Percentiles rank a stretch among this genome's conserved stretches.
Evolutionary conservation across 2,888 invertebrate species (phyloP).

Genomic region (Chydorus sphaericus): DNA sequence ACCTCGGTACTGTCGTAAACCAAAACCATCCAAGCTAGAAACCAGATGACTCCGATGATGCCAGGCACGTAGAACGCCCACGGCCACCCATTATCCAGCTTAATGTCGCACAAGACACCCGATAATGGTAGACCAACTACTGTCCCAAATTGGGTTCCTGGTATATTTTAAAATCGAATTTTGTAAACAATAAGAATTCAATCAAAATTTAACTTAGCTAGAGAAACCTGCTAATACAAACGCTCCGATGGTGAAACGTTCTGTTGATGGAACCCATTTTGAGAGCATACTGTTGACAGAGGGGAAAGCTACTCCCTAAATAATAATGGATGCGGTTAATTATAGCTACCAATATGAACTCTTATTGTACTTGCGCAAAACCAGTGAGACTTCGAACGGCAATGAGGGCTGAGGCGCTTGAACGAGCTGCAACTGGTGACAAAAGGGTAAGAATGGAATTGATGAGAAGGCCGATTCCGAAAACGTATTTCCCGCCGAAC

Average conservation of each 20-base stretch:
- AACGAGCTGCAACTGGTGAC: constrained; percentile 64
- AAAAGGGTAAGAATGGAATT: constrained; percentile 68
- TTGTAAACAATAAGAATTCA: too few species aligned
- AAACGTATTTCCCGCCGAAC: constrained; percentile 74
- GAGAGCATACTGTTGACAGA: constrained; percentile 43
- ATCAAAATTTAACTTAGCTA: background rate
- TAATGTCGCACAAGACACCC: constrained; percentile 4
- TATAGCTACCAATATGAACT: background rate
- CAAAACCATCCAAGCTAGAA: constrained; percentile 28
- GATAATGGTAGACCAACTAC: constrained; percentile 12
- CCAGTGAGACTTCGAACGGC: constrained; percentile 64
- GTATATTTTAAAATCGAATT: too few species aligned
- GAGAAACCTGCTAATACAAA: constrained; percentile 10
- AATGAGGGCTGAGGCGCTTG: constrained; percentile 47
- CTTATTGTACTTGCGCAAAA: constrained; percentile 48
- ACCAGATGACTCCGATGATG: constrained; percentile 29
- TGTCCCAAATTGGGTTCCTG: constrained; percentile 15
- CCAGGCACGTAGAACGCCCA: constrained; percentile 28
- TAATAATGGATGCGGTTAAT: background rate
- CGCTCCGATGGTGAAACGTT: constrained; percentile 7
- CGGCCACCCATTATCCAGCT: constrained; percentile 21
- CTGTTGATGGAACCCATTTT: constrained; percentile 12
- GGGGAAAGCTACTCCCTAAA: constrained; percentile 72
- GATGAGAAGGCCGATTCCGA: constrained; percentile 62
- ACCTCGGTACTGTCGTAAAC: constrained; percentile 43